A percentile compares a stretch with the other conserved stretches of the same genome.
phyloP scores from a whole-genome alignment of 1,140 invertebrate species.

The Lordiphosa stackelbergi region DNA sequence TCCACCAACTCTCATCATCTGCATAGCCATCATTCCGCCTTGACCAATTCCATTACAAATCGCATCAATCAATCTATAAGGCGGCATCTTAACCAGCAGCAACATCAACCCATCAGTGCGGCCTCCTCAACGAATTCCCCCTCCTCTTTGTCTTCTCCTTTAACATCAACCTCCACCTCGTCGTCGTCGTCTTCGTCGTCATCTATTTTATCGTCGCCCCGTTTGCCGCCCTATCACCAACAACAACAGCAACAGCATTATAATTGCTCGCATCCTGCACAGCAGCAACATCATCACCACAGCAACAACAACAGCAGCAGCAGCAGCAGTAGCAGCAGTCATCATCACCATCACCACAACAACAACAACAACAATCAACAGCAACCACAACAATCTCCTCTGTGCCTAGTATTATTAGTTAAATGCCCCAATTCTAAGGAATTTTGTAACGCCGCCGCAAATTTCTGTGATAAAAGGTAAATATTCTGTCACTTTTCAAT shows the following conservation, averaged over 20 bases:
- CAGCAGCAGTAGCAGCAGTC: conserved; percentile 29
- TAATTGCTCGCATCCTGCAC: conserved; percentile 56
- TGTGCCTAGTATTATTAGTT: conserved; percentile 78
- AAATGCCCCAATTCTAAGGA: conserved; percentile 77
- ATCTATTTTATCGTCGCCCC: conserved; percentile 25
- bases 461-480: conserved; percentile 78
- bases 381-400: conserved; percentile 74
- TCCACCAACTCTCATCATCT: conserved; percentile 39
- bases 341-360: conserved; percentile 33
- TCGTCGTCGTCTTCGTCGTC: conserved; percentile 16
- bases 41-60: conserved; percentile 75
- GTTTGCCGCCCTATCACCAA: conserved; percentile 26
- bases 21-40: conserved; percentile 70
- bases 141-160: conserved; percentile 14
- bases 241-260: conserved; percentile 50
- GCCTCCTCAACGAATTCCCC: conserved; percentile 24
- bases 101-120: conserved; percentile 56
- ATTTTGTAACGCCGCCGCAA: conserved; percentile 77
- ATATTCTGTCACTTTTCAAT: too few relatives aligned
- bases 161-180: conserved; percentile 18
- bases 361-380: conserved; percentile 43
- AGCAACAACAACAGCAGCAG: conserved; percentile 36
- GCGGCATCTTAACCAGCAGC: conserved; percentile 73
- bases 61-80: conserved; percentile 75
- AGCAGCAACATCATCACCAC: conserved; percentile 39